These are phyloP conservation scores for Urocitellus parryii DNA, from an alignment of 2,113 vertebrate species.

Conservation along the genomic window DNA sequence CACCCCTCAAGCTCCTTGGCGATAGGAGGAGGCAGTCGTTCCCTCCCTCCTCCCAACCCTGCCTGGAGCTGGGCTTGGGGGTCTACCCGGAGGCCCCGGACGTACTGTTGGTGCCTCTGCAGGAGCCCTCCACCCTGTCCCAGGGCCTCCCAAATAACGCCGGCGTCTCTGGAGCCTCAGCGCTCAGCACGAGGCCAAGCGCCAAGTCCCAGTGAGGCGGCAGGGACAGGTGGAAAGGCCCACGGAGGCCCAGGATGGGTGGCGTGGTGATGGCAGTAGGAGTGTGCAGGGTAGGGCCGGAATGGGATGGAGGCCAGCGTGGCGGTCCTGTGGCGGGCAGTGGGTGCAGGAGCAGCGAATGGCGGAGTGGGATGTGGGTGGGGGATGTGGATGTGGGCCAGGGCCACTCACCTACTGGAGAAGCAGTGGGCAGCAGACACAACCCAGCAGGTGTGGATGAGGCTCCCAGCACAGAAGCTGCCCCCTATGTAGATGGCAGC, in stretches of 20 bases:
- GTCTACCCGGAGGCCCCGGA: rapidly evolving
- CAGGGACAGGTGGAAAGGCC: too few relatives aligned
- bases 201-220: background rate
- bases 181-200: background rate
- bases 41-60: too few relatives aligned
- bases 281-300: background rate
- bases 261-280: rapidly evolving
- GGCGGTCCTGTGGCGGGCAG: too few relatives aligned
- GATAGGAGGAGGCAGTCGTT: rapidly evolving
- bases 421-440: slow-evolving; percentile 97
- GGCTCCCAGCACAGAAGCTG: slow-evolving; percentile 93
- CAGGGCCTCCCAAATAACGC: background rate
- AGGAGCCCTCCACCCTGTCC: rapidly evolving
- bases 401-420: slow-evolving; percentile 89
- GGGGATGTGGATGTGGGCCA: rapidly evolving
- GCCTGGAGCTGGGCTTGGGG: background rate
- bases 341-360: rapidly evolving
- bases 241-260: too few relatives aligned
- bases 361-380: rapidly evolving
- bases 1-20: background rate
- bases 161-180: background rate
- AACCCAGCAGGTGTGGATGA: slow-evolving; percentile 96
- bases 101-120: too few relatives aligned
- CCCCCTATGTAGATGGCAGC: slow-evolving; percentile 93
- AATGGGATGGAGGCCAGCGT: background rate